Conservation (phyloP, 2,888 invertebrate genomes). For the Spialia ferax region DNA sequence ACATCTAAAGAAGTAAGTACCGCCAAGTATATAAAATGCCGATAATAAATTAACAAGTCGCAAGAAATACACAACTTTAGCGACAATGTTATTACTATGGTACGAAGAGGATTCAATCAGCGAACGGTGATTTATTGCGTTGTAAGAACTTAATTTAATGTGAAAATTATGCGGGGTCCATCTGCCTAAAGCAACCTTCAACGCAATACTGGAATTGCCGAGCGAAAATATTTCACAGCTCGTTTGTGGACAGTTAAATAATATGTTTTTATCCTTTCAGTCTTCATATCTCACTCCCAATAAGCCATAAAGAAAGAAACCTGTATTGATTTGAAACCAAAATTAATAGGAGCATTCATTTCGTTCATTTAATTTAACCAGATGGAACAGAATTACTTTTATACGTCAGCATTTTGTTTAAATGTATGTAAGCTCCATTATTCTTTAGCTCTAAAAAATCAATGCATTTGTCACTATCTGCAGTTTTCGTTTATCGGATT, state of each 20-base stretch:
- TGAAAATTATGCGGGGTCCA: constrained; percentile 44
- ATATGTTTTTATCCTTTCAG: constrained; percentile 27
- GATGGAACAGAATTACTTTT: constrained; percentile 17
- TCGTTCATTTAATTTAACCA: constrained; percentile 6
- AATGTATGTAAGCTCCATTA: constrained; percentile 7
- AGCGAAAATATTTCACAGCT: constrained; percentile 30
- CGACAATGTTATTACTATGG: constrained; percentile 42
- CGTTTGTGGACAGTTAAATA: constrained; percentile 30
- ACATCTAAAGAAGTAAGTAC: constrained; percentile 7
- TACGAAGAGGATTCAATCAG: constrained; percentile 46
- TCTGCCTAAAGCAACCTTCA: constrained; percentile 32
- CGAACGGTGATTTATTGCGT: constrained; percentile 44
- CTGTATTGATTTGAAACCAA: constrained; percentile 15
- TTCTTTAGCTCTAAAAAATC: constrained; percentile 11
- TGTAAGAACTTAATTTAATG: constrained; percentile 46
- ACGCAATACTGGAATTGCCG: constrained; percentile 12
- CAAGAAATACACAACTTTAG: constrained; percentile 20
- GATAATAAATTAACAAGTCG: constrained; percentile 25
- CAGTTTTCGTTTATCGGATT: constrained; percentile 42
- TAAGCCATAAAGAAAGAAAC: not conserved
- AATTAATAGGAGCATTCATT: constrained; percentile 21
- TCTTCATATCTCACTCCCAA: constrained; percentile 18
- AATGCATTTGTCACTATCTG: constrained; percentile 41
- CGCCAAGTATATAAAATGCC: not conserved
- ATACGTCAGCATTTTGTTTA: constrained; percentile 16